Conservation (phyloP, 2,888 invertebrate genomes). For the Ormyrus rosae region DNA sequence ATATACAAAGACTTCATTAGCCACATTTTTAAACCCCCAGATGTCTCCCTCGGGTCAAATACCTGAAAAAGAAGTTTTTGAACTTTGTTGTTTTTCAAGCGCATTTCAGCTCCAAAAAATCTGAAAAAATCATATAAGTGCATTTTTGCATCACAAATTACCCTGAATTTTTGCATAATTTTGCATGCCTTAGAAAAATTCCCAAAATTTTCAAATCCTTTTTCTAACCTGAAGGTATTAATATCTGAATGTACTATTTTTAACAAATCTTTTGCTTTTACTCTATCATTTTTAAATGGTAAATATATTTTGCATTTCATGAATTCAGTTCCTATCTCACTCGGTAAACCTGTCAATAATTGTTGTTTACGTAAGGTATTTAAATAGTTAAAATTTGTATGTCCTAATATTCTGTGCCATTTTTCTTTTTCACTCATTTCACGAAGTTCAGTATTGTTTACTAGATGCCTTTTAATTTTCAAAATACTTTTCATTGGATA, state of each 20-base stretch:
- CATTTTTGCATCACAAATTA: too few species aligned
- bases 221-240: too few species aligned
- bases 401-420: constrained; percentile 1
- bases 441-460: not conserved
- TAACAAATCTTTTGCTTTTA: not conserved
- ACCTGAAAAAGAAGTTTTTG: too few species aligned
- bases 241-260: not conserved
- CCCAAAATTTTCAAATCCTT: too few species aligned
- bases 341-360: not conserved
- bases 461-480: constrained; percentile 20
- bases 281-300: constrained; percentile 16
- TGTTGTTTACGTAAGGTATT: not conserved
- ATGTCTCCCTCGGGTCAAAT: too few species aligned
- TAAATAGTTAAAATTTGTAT: not conserved
- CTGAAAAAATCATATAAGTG: too few species aligned
- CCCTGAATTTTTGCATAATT: too few species aligned
- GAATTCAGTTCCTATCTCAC: not conserved
- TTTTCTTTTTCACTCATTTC: not conserved
- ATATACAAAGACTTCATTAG: too few species aligned
- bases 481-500: constrained; percentile 4
- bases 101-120: too few species aligned
- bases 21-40: too few species aligned
- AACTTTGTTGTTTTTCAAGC: too few species aligned
- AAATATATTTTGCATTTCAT: constrained; percentile 6
- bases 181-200: too few species aligned